These are phyloP conservation scores for Hydraecia micacea DNA, from an alignment of 2,888 invertebrate species.

Conservation along the genomic window DNA sequence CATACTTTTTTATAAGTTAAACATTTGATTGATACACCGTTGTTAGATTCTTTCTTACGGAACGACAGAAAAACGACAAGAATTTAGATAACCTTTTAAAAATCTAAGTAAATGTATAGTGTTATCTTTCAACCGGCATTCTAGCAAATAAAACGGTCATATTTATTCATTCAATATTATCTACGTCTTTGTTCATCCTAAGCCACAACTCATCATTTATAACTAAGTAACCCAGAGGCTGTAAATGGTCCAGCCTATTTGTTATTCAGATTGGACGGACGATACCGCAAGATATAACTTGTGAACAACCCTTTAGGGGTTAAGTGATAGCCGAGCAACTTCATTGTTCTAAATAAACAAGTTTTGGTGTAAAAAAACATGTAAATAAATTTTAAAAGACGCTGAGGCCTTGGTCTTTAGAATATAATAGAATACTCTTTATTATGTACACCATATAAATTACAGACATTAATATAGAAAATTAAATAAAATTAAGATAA, in stretches of 20 bases:
- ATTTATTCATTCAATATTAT: background rate
- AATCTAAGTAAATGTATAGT: background rate
- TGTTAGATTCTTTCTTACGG: background rate
- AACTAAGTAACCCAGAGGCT: constrained; percentile 40
- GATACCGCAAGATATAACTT: constrained; percentile 50
- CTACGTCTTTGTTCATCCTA: too few species aligned
- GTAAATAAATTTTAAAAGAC: background rate
- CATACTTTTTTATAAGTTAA: background rate
- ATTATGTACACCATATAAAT: too few species aligned
- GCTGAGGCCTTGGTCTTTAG: background rate
- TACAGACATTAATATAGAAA: too few species aligned
- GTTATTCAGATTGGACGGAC: constrained; percentile 69
- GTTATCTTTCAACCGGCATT: background rate
- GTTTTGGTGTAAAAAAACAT: background rate
- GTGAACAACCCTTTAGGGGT: constrained; percentile 63
- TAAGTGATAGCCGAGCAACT: constrained; percentile 52
- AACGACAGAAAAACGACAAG: too few species aligned
- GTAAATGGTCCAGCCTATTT: constrained; percentile 68
- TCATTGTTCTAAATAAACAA: constrained; percentile 25
- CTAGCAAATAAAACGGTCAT: background rate
- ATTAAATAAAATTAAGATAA: too few species aligned
- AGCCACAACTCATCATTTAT: constrained; percentile 49
- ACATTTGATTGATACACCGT: background rate
- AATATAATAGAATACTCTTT: too few species aligned
- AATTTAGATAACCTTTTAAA: background rate